These are phyloP conservation scores for Phainopepla nitens DNA, from an alignment of 2,113 vertebrate species.

Conservation along the genomic window DNA sequence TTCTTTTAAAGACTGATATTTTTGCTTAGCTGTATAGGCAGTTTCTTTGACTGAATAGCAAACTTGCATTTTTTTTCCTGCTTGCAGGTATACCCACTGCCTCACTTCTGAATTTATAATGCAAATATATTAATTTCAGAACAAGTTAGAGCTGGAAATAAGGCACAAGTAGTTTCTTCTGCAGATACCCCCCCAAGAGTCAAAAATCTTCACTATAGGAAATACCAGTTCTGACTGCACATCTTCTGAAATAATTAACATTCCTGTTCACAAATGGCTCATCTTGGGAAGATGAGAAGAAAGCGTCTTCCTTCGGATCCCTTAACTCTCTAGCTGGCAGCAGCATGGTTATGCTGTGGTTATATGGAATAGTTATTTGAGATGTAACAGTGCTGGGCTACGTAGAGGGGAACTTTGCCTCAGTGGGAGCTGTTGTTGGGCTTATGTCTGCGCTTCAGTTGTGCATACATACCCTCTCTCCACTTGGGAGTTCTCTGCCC, in stretches of 20 bases:
- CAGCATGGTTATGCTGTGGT: neutral
- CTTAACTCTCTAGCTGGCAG: neutral
- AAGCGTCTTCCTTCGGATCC: neutral
- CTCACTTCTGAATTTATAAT: neutral
- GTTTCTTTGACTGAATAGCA: neutral
- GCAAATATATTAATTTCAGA: neutral
- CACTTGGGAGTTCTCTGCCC: neutral
- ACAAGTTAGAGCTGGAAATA: neutral
- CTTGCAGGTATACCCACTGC: neutral
- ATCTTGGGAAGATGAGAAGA: neutral
- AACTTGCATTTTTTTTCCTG: neutral
- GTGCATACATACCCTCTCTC: accelerated
- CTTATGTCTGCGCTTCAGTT: neutral
- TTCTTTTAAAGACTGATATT: neutral
- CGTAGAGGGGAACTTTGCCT: neutral
- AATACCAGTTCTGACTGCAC: neutral
- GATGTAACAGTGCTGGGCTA: neutral
- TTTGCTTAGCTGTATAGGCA: neutral
- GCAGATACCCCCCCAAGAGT: neutral
- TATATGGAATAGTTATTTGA: neutral
- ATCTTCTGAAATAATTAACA: neutral
- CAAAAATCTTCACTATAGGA: neutral
- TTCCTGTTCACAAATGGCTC: neutral
- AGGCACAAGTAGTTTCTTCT: neutral
- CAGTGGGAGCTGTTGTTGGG: neutral